A percentile compares a stretch with the other conserved stretches of the same genome.
Evolutionary conservation across 2,113 vertebrate species (phyloP).

Genomic region (Axis porcinus): DNA sequence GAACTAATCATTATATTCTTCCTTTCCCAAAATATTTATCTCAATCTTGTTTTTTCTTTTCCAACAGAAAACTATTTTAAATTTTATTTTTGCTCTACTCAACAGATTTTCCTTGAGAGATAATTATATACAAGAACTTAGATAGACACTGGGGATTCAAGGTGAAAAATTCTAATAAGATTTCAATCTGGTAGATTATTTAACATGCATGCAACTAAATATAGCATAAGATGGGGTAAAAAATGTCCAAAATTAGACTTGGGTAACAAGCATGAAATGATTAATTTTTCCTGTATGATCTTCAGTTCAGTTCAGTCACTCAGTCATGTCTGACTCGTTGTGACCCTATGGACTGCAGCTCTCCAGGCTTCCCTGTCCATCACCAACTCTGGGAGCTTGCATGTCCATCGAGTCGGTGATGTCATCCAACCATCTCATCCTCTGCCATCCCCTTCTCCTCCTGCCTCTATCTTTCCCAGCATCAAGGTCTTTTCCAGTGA

Average conservation of each 20-base stretch:
- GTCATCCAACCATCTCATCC: neutral
- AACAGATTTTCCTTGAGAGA: neutral
- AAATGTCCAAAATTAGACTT: neutral
- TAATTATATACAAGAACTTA: neutral
- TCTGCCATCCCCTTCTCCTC: neutral
- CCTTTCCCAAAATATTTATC: neutral
- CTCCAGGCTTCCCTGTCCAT: neutral
- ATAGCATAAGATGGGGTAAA: neutral
- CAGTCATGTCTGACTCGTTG: neutral
- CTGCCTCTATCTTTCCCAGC: neutral
- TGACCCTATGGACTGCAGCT: neutral
- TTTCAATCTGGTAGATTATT: neutral
- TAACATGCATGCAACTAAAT: neutral
- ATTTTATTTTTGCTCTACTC: neutral
- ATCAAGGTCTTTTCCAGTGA: neutral
- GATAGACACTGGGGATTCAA: neutral
- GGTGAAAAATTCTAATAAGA: neutral
- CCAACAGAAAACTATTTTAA: neutral
- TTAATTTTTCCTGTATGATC: neutral
- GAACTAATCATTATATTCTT: neutral
- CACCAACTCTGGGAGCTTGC: neutral
- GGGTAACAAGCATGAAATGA: neutral
- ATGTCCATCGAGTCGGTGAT: accelerated
- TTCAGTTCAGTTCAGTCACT: neutral
- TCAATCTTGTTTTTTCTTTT: neutral